Conservation (phyloP, 2,888 invertebrate species). For the Eurytoma adleriae region DNA sequence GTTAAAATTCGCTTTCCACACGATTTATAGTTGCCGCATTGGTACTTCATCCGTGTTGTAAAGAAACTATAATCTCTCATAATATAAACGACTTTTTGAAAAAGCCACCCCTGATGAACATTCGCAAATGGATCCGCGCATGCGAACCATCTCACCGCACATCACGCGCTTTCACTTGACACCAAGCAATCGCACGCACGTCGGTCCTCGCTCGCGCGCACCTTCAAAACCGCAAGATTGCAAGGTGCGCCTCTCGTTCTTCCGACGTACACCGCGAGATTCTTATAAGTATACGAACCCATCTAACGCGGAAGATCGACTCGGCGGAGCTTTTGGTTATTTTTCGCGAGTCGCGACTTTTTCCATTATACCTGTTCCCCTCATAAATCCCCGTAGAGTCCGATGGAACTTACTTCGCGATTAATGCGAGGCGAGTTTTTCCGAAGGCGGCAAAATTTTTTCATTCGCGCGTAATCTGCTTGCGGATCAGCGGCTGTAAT, state of each 20-base stretch:
- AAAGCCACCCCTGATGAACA: no score
- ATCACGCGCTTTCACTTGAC: constrained; percentile 41
- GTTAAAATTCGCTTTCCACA: no score
- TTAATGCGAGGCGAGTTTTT: neutral
- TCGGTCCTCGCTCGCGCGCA: constrained; percentile 35
- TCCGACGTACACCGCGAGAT: constrained; percentile 15
- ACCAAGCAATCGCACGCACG: neutral
- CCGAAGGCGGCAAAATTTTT: neutral
- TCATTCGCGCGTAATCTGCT: neutral
- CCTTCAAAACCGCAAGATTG: constrained; percentile 44
- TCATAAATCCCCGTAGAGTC: no score
- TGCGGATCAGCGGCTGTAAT: neutral
- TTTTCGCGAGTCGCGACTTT: constrained; percentile 3
- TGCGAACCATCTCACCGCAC: neutral
- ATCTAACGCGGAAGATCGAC: neutral
- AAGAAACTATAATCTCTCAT: no score
- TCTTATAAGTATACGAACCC: neutral
- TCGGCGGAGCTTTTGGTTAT: neutral
- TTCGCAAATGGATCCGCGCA: no score
- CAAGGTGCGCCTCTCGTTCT: neutral
- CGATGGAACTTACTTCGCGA: neutral
- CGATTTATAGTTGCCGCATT: no score
- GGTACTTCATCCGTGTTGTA: no score
- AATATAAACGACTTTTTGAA: no score
- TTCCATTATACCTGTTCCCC: neutral